A percentile compares a stretch with the other conserved stretches of the same genome.
Conservation (phyloP, 2,888 invertebrate species). For the Campopleginae sp. region DNA sequence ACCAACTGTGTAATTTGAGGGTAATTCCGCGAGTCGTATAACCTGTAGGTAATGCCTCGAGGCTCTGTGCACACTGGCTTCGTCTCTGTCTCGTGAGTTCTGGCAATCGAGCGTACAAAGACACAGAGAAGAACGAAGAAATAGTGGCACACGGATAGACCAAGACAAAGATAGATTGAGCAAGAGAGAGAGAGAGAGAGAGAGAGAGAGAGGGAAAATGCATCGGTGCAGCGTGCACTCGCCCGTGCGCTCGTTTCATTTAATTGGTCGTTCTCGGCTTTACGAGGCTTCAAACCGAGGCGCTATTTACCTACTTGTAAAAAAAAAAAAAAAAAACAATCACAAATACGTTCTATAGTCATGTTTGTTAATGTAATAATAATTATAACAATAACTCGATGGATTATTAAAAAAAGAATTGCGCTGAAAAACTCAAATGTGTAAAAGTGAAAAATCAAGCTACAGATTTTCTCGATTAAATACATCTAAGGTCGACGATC, state of each 20-base stretch:
- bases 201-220: constrained; percentile 71
- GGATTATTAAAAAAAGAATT: not conserved
- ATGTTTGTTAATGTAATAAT: not conserved
- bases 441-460: too few relatives aligned
- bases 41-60: constrained; percentile 76
- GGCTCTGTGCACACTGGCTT: constrained; percentile 49
- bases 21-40: constrained; percentile 81
- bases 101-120: constrained; percentile 75
- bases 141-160: constrained; percentile 62
- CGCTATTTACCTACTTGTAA: constrained; percentile 56
- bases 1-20: constrained; percentile 81
- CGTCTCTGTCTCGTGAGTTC: constrained; percentile 52
- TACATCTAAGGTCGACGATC: too few relatives aligned
- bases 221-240: constrained; percentile 71
- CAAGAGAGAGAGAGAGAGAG: constrained; percentile 63
- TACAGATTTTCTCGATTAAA: too few relatives aligned
- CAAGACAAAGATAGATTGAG: constrained; percentile 66
- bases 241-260: constrained; percentile 78
- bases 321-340: constrained; percentile 24
- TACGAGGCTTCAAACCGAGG: constrained; percentile 80
- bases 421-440: too few relatives aligned
- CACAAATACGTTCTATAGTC: constrained; percentile 31
- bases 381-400: not conserved
- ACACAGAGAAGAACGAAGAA: constrained; percentile 67
- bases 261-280: constrained; percentile 82